These are phyloP conservation scores for Chorisops tibialis DNA, from an alignment of 2,888 invertebrate genomes.

Conservation along the genomic window DNA sequence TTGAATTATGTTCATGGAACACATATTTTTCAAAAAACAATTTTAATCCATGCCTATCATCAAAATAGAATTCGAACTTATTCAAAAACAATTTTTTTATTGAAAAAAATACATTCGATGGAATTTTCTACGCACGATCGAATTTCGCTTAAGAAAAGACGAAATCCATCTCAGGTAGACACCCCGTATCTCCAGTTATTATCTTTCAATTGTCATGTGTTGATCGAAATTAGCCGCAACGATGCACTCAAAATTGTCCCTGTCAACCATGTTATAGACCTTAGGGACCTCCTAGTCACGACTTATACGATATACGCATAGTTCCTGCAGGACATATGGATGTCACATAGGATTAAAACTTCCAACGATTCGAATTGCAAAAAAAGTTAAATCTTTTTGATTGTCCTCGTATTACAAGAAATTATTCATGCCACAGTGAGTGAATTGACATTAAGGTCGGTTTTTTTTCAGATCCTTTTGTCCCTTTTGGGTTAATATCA, in stretches of 20 bases:
- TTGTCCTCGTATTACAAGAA: constrained; percentile 32
- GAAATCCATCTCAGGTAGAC: not conserved
- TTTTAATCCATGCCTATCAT: too few species aligned
- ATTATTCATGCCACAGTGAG: constrained; percentile 31
- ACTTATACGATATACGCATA: not conserved
- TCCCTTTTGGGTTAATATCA: not conserved
- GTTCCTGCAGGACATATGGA: constrained; percentile 7
- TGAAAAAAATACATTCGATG: too few species aligned
- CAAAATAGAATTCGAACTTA: too few species aligned
- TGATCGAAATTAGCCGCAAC: constrained; percentile 30
- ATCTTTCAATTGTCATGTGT: constrained; percentile 25
- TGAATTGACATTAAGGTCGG: constrained; percentile 2
- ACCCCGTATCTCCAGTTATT: constrained; percentile 14
- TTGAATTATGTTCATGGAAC: too few species aligned
- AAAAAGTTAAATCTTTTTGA: not conserved
- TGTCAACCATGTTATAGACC: not conserved
- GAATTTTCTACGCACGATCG: constrained; percentile 2
- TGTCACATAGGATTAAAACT: constrained; percentile 16
- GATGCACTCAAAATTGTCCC: constrained; percentile 19
- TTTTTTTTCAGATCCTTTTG: not conserved
- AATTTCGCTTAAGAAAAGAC: constrained; percentile 4
- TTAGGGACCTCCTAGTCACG: too few species aligned
- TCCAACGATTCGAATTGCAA: not conserved
- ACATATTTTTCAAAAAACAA: too few species aligned
- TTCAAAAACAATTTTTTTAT: too few species aligned